These are phyloP conservation scores for Microtus oregoni DNA, from an alignment of 2,113 vertebrate species.

Conservation along the genomic window DNA sequence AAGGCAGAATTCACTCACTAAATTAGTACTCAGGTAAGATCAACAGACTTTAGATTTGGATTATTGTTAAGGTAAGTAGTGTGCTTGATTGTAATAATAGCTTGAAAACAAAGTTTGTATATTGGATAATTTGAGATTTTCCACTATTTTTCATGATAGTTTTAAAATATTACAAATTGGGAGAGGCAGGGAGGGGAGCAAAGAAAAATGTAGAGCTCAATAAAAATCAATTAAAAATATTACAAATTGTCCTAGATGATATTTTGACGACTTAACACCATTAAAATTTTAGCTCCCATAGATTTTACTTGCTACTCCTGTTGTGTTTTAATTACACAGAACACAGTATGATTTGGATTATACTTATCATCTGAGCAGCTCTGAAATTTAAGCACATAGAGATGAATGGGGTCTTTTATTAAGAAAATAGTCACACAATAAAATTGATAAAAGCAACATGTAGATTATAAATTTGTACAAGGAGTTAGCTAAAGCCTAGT, in stretches of 20 bases:
- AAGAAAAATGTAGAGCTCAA: too few relatives aligned
- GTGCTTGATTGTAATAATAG: neutral
- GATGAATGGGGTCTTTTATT: neutral
- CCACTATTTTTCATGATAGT: neutral
- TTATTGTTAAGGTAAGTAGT: neutral
- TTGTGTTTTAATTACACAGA: neutral
- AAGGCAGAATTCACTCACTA: neutral
- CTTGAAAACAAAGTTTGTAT: constrained; percentile 3
- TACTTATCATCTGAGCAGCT: constrained; percentile 9
- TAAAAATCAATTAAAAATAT: neutral
- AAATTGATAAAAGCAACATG: neutral
- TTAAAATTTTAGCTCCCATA: constrained; percentile 37
- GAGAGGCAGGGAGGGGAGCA: too few relatives aligned
- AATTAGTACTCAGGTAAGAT: neutral
- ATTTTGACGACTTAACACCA: neutral
- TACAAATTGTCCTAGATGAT: neutral
- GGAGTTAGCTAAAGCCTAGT: neutral
- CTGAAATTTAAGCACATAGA: constrained; percentile 21
- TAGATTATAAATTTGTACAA: neutral
- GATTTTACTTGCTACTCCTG: neutral
- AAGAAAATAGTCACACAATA: constrained; percentile 6
- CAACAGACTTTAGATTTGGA: neutral
- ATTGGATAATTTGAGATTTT: constrained; percentile 5
- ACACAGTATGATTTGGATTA: neutral
- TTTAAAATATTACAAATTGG: constrained; percentile 31